These are phyloP conservation scores for Morone saxatilis DNA, from an alignment of 2,113 vertebrate genomes.

Conservation along the genomic window DNA sequence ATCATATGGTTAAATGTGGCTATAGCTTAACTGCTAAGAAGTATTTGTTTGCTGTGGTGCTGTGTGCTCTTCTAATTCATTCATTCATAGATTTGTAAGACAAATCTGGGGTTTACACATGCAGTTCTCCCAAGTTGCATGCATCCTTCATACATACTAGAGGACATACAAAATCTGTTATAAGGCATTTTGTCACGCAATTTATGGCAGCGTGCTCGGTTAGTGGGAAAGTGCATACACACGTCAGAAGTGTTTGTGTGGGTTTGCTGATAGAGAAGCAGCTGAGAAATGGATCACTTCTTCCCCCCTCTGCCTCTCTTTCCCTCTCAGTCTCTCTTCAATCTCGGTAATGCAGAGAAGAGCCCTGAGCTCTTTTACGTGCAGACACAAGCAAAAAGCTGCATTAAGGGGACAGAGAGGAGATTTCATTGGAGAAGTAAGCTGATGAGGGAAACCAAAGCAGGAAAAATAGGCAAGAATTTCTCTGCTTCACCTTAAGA, in stretches of 20 bases:
- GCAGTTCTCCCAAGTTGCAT: neutral
- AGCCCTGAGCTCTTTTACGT: slow-evolving; percentile 75
- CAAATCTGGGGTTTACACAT: neutral
- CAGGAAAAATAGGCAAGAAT: slow-evolving; percentile 22
- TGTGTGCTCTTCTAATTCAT: neutral
- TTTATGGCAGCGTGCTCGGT: slow-evolving; percentile 24
- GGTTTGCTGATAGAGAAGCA: slow-evolving; percentile 51
- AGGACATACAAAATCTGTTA: slow-evolving; percentile 10
- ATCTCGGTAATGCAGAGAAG: slow-evolving; percentile 65
- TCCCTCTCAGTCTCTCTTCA: slow-evolving; percentile 38
- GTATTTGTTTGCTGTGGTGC: neutral
- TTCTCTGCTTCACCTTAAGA: slow-evolving; percentile 44
- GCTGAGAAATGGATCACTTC: slow-evolving; percentile 48
- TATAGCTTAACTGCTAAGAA: neutral
- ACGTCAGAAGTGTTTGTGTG: slow-evolving; percentile 37
- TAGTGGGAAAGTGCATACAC: slow-evolving; percentile 34
- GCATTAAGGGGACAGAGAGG: slow-evolving; percentile 68
- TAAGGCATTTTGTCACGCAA: slow-evolving; percentile 27
- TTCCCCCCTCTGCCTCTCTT: neutral
- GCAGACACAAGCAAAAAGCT: slow-evolving; percentile 77
- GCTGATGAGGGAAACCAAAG: slow-evolving; percentile 57
- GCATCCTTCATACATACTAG: neutral
- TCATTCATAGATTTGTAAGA: neutral
- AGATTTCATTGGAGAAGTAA: slow-evolving; percentile 66
- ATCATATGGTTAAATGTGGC: neutral